Conservation (phyloP, 1,140 invertebrate genomes). For the Nomia melanderi region DNA sequence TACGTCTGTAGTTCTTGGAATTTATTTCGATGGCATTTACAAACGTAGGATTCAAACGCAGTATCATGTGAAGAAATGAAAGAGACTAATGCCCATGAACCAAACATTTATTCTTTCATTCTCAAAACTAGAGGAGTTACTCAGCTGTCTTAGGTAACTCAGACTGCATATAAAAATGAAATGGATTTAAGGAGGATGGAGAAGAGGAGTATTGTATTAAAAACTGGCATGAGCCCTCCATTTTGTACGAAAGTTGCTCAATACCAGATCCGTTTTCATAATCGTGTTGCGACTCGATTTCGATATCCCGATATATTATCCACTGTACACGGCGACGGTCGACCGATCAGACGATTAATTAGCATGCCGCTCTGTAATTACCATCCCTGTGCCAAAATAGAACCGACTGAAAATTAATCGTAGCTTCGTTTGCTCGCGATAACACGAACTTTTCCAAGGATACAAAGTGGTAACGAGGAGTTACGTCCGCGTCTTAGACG, state of each 20-base stretch:
- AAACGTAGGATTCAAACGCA: too few relatives aligned
- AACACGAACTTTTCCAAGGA: neutral
- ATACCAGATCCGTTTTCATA: constrained; percentile 8
- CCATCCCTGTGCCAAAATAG: neutral
- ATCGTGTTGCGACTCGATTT: constrained; percentile 17
- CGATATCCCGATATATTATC: constrained; percentile 7
- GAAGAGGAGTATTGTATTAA: too few relatives aligned
- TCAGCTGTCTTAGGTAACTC: too few relatives aligned
- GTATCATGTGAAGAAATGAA: too few relatives aligned
- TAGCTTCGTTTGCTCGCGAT: neutral
- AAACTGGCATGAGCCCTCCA: too few relatives aligned
- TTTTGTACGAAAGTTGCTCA: neutral
- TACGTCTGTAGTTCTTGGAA: too few relatives aligned
- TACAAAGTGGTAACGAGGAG: neutral
- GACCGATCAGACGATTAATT: constrained; percentile 18
- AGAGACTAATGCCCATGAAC: too few relatives aligned
- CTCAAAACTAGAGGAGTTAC: too few relatives aligned
- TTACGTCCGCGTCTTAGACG: neutral
- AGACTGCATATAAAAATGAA: too few relatives aligned
- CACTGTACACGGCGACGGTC: neutral
- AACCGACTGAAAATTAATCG: constrained; percentile 21
- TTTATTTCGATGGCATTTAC: too few relatives aligned
- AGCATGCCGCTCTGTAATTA: constrained; percentile 1
- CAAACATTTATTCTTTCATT: too few relatives aligned
- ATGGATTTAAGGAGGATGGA: too few relatives aligned